Percentiles rank a stretch among this genome's conserved stretches.
Conservation (phyloP, 2,797 vertebrate genomes). For the Rachycentron canadum region DNA sequence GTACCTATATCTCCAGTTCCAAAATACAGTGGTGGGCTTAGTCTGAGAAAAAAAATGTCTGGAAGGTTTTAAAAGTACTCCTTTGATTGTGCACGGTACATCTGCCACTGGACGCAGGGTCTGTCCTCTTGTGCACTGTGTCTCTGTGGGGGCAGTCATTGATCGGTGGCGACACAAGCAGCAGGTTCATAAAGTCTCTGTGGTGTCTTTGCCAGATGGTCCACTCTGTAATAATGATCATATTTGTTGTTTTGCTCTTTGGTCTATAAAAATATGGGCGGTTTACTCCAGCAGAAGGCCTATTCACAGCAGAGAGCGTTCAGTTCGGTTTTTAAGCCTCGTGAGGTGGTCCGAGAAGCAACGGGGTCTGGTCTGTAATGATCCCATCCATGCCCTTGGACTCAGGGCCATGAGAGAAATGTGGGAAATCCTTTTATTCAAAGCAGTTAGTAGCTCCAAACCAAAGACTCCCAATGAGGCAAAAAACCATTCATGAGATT, state of each 20-base stretch:
- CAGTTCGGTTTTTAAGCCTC: conserved; percentile 76
- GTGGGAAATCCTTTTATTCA: conserved; percentile 40
- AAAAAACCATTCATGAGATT: conserved; percentile 71
- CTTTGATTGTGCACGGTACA: conserved; percentile 74
- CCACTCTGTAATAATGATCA: conserved; percentile 56
- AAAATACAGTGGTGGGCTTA: conserved; percentile 94
- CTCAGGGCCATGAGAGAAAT: conserved; percentile 50
- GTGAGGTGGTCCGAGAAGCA: conserved; percentile 75
- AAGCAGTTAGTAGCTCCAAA: conserved; percentile 58
- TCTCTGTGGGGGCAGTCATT: conserved; percentile 46
- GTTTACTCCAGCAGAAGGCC: conserved; percentile 93
- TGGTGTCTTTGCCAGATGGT: conserved; percentile 55
- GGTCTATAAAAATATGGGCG: conserved; percentile 97
- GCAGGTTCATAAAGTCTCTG: conserved; percentile 42
- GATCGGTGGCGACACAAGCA: conserved; percentile 40
- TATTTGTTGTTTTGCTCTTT: conserved; percentile 93
- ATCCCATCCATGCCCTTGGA: conserved; percentile 78
- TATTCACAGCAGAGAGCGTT: conserved; percentile 86
- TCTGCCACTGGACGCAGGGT: conserved; percentile 38
- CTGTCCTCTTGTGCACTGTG: conserved; percentile 49
- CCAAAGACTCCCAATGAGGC: conserved; percentile 71
- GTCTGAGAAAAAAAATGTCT: conserved; percentile 87
- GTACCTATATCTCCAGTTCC: conserved; percentile 85
- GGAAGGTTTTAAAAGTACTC: conserved; percentile 88
- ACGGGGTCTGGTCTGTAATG: conserved; percentile 80